Evolutionary conservation across 2,888 invertebrate genomes (phyloP).

Genomic region (Priocnemis perturbator): DNA sequence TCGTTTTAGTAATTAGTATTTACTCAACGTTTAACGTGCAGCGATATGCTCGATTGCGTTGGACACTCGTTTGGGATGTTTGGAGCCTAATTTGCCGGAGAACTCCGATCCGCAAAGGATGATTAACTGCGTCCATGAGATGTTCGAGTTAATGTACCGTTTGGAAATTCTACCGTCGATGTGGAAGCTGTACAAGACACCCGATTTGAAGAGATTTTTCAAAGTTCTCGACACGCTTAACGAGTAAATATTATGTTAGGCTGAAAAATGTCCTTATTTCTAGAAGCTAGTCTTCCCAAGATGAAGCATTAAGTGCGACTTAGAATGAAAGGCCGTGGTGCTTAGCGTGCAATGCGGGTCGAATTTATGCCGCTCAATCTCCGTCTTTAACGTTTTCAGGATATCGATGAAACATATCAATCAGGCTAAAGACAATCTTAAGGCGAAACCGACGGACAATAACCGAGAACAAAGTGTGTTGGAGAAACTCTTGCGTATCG

Average conservation of each 20-base stretch:
- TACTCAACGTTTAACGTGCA: constrained; percentile 68
- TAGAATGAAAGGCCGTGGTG: too few species aligned
- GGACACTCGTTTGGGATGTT: constrained; percentile 87
- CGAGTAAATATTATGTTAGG: constrained; percentile 75
- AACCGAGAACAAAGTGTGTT: constrained; percentile 79
- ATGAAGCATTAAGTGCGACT: too few species aligned
- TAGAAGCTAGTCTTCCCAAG: too few species aligned
- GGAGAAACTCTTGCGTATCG: constrained; percentile 80
- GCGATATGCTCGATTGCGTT: constrained; percentile 89
- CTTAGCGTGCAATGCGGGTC: too few species aligned
- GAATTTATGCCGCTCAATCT: neutral
- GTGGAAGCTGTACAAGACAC: constrained; percentile 85
- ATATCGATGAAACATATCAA: constrained; percentile 70
- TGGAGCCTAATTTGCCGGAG: constrained; percentile 77
- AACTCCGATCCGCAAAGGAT: constrained; percentile 85
- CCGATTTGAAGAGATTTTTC: constrained; percentile 83
- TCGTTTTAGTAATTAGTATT: constrained; percentile 12
- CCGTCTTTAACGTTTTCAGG: constrained; percentile 44
- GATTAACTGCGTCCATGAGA: constrained; percentile 85
- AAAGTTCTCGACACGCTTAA: constrained; percentile 84
- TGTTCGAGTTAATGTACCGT: constrained; percentile 86
- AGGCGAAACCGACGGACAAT: constrained; percentile 73
- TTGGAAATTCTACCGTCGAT: constrained; percentile 85
- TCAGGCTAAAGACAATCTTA: constrained; percentile 65
- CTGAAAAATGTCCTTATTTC: too few species aligned